These are phyloP conservation scores for Caenorhabditis japonica DNA, from an alignment of 2,888 invertebrate species.

Conservation along the genomic window DNA sequence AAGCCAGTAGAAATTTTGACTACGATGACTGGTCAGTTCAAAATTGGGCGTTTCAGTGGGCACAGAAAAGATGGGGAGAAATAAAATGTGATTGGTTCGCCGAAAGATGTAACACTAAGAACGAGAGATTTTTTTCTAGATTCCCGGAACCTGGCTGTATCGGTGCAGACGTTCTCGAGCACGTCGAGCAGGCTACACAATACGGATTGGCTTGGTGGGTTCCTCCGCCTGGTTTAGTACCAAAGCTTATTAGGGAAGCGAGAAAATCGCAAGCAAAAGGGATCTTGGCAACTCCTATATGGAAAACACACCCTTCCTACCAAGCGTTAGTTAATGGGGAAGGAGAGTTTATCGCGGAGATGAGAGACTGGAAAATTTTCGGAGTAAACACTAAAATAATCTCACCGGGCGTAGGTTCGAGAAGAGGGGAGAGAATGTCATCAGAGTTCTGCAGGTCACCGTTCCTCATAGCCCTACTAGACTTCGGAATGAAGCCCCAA, in stretches of 20 bases:
- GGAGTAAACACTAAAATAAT: neutral
- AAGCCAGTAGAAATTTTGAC: slow-evolving; percentile 10
- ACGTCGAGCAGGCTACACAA: neutral
- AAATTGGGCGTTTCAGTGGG: neutral
- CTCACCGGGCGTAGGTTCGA: slow-evolving; percentile 3
- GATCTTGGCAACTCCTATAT: slow-evolving; percentile 2
- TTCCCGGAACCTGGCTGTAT: neutral
- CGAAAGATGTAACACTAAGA: slow-evolving; percentile 1
- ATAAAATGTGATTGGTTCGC: too few species aligned
- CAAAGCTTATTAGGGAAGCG: neutral
- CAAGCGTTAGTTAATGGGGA: neutral
- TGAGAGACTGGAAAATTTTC: neutral
- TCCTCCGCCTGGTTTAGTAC: slow-evolving; percentile 5
- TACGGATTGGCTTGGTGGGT: slow-evolving; percentile 10
- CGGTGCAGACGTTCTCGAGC: slow-evolving; percentile 6
- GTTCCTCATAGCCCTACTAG: slow-evolving; percentile 6
- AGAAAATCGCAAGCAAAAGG: neutral
- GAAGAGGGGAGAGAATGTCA: neutral
- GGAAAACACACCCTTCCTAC: slow-evolving; percentile 1
- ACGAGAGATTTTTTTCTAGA: neutral
- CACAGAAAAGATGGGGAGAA: slow-evolving; percentile 1
- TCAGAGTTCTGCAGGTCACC: too few species aligned
- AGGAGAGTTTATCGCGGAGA: neutral
- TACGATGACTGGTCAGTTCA: slow-evolving; percentile 12
- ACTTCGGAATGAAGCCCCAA: slow-evolving; percentile 1